Evolutionary conservation across 1,140 invertebrate genomes (phyloP).

Genomic region (Campoletis sonorensis): DNA sequence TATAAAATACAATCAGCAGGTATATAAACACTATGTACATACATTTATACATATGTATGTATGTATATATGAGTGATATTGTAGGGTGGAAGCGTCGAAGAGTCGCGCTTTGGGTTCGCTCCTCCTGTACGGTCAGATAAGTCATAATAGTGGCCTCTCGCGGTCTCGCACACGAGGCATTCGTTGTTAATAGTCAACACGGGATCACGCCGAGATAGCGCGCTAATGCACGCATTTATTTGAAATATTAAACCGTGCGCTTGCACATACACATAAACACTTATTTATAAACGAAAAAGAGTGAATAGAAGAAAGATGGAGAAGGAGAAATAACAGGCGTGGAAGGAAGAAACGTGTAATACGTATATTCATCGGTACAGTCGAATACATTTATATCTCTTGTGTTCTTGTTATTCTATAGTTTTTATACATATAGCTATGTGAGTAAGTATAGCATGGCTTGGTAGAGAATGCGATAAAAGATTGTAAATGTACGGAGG

Average conservation of each 20-base stretch:
- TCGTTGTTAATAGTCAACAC: conserved; percentile 73
- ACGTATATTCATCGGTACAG: neutral
- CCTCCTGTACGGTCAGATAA: conserved; percentile 64
- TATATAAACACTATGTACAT: conserved; percentile 37
- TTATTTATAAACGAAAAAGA: conserved; percentile 18
- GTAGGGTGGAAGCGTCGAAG: conserved; percentile 48
- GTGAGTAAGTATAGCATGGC: neutral
- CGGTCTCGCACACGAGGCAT: conserved; percentile 35
- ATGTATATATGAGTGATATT: conserved; percentile 45
- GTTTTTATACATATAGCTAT: neutral
- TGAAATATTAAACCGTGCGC: conserved; percentile 73
- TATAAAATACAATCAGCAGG: neutral
- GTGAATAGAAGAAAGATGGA: conserved; percentile 26
- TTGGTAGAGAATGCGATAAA: conserved; percentile 48
- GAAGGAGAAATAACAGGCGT: conserved; percentile 30
- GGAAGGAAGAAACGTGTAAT: conserved; percentile 39
- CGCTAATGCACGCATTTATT: conserved; percentile 75
- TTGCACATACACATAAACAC: conserved; percentile 32
- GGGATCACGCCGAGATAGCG: conserved; percentile 72
- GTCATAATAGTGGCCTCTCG: conserved; percentile 71
- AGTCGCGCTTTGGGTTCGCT: conserved; percentile 18
- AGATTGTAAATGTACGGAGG: neutral
- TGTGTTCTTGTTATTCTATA: conserved; percentile 30
- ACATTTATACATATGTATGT: neutral
- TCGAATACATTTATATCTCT: no score